Evolutionary conservation across 1,140 invertebrate genomes (phyloP).

Genomic region (Pachypsylla venusta): DNA sequence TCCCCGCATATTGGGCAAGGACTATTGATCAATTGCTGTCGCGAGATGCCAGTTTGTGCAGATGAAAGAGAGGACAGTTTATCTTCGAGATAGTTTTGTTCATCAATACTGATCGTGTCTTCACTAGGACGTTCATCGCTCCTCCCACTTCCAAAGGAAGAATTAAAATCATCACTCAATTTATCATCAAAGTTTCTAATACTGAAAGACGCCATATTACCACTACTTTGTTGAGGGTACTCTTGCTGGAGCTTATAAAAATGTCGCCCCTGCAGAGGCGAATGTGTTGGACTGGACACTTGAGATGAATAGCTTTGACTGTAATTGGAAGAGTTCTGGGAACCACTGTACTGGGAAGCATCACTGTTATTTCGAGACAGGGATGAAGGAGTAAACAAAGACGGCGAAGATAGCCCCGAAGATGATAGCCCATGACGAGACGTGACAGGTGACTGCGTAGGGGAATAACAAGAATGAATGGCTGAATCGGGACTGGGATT

Average conservation of each 20-base stretch:
- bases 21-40: constrained; percentile 69
- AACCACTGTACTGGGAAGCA: constrained; percentile 47
- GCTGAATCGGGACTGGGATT: constrained; percentile 68
- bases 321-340: constrained; percentile 54
- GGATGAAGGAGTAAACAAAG: constrained; percentile 60
- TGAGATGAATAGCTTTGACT: constrained; percentile 45
- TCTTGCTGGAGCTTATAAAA: constrained; percentile 22
- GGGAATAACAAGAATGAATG: constrained; percentile 68
- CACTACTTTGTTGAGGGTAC: constrained; percentile 21
- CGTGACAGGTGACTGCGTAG: constrained; percentile 68
- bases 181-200: constrained; percentile 8
- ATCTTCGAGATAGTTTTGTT: constrained; percentile 22
- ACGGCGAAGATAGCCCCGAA: constrained; percentile 37
- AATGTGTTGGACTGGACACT: constrained; percentile 57
- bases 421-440: constrained; percentile 49
- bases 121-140: constrained; percentile 1
- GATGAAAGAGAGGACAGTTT: constrained; percentile 26
- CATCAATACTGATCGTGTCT: neutral
- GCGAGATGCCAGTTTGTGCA: constrained; percentile 51
- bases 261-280: constrained; percentile 49
- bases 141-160: neutral
- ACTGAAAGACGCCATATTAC: neutral
- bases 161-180: constrained; percentile 5
- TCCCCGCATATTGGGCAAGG: constrained; percentile 91
- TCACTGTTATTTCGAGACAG: constrained; percentile 78